A percentile compares a stretch with the other conserved stretches of the same genome.
These are phyloP conservation scores for Turnix velox DNA, from an alignment of 2,113 vertebrate species.

Conservation along the genomic window DNA sequence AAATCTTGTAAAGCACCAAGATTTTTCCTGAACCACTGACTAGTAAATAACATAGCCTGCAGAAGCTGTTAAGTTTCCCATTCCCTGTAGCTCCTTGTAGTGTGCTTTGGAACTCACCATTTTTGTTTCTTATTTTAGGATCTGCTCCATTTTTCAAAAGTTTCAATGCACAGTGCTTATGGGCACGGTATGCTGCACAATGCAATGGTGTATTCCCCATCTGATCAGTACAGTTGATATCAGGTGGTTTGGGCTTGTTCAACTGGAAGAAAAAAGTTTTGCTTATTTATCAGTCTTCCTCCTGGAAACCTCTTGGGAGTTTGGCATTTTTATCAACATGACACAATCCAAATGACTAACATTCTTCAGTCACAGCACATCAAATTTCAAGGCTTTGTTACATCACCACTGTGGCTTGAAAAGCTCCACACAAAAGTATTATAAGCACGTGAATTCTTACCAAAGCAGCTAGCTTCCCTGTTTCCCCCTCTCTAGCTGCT, in stretches of 20 bases:
- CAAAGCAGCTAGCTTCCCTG: conserved; percentile 77
- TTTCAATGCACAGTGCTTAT: conserved; percentile 84
- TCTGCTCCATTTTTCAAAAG: conserved; percentile 86
- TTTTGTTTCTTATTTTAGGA: conserved; percentile 80
- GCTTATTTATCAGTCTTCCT: not conserved
- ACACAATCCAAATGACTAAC: not conserved
- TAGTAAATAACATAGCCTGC: not conserved
- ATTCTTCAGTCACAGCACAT: not conserved
- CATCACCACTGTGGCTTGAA: not conserved
- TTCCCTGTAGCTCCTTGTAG: not conserved
- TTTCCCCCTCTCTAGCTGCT: conserved; percentile 85
- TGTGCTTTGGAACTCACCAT: conserved; percentile 70
- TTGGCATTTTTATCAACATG: not conserved
- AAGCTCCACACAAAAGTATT: not conserved
- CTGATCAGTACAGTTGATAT: conserved; percentile 86
- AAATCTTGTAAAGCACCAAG: not conserved
- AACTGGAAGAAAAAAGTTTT: conserved; percentile 69
- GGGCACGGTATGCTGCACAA: conserved; percentile 88
- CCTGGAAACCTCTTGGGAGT: not conserved
- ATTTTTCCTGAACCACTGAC: not conserved
- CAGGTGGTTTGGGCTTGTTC: conserved; percentile 75
- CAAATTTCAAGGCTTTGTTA: not conserved
- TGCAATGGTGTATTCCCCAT: conserved; percentile 91
- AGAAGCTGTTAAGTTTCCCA: not conserved
- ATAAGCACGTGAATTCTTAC: conserved; percentile 63